Percentiles rank a stretch among this genome's conserved stretches.
Conservation (phyloP, 1,140 invertebrate genomes). For the Antheraea pernyi region DNA sequence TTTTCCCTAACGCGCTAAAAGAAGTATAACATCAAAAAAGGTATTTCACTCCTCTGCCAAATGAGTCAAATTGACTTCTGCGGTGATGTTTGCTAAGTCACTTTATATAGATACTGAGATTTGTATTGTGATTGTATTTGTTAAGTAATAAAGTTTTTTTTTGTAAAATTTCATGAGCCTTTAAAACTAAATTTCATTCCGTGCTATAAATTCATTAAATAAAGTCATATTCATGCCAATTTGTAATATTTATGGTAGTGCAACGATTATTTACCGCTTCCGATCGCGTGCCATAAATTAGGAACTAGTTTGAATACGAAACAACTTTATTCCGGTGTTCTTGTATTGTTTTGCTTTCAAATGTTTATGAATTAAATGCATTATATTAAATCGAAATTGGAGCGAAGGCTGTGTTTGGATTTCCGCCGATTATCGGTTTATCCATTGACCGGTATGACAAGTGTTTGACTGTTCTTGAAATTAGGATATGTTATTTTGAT, state of each 20-base stretch:
- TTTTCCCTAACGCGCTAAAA: too few species aligned
- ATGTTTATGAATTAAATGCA: slow-evolving; percentile 16
- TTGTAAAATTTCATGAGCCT: too few species aligned
- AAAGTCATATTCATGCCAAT: neutral
- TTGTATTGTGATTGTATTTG: too few species aligned
- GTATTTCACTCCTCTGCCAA: too few species aligned
- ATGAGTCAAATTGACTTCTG: too few species aligned
- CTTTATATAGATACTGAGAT: too few species aligned
- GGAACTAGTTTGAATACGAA: slow-evolving; percentile 42
- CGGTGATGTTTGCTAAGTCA: too few species aligned
- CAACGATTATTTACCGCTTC: slow-evolving; percentile 34
- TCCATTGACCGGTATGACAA: slow-evolving; percentile 3
- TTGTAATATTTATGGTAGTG: slow-evolving; percentile 16
- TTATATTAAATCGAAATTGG: slow-evolving; percentile 36
- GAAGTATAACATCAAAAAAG: too few species aligned
- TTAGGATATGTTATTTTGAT: neutral
- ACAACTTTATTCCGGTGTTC: slow-evolving; percentile 43
- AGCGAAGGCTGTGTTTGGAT: slow-evolving; percentile 28
- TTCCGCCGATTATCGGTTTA: slow-evolving; percentile 43
- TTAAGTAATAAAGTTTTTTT: too few species aligned
- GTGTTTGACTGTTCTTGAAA: slow-evolving; percentile 1
- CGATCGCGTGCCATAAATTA: slow-evolving; percentile 37
- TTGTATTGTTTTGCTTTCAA: slow-evolving; percentile 21
- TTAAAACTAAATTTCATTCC: too few species aligned
- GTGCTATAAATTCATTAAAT: neutral